phyloP scores from a whole-genome alignment of 2,888 invertebrate species.

The Podotricha telesiphe region DNA sequence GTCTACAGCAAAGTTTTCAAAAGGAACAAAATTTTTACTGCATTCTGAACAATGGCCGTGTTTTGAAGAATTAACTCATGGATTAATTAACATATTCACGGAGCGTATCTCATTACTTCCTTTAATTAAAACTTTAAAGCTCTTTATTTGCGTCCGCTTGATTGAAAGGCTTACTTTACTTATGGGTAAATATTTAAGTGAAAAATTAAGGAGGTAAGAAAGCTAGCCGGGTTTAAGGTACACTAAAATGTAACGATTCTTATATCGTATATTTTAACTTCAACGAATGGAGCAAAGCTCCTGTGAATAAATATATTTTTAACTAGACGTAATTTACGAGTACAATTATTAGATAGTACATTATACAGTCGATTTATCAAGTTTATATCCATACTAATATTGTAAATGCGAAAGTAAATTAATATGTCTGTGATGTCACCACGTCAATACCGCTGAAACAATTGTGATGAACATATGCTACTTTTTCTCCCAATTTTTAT shows the following conservation, averaged over 20 bases:
- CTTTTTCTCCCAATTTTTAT: too few species aligned
- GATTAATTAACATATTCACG: constrained; percentile 80
- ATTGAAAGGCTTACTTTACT: constrained; percentile 50
- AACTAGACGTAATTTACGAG: too few species aligned
- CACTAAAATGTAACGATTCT: not conserved
- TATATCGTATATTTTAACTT: not conserved
- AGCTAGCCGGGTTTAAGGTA: constrained; percentile 6
- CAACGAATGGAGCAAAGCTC: too few species aligned
- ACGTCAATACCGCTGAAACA: too few species aligned
- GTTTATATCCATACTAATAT: too few species aligned
- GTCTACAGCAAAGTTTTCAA: constrained; percentile 30
- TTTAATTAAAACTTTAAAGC: constrained; percentile 79
- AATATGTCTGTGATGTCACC: too few species aligned
- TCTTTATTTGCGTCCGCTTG: constrained; percentile 70
- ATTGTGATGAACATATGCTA: too few species aligned
- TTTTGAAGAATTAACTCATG: constrained; percentile 77
- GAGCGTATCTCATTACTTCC: constrained; percentile 76
- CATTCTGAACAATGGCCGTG: constrained; percentile 71
- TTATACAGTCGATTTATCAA: too few species aligned
- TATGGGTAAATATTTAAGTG: constrained; percentile 42
- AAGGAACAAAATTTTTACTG: constrained; percentile 63
- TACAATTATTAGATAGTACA: too few species aligned
- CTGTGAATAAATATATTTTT: too few species aligned
- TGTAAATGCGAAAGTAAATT: too few species aligned
- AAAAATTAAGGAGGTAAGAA: constrained; percentile 32